Evolutionary conservation across 2,797 vertebrate genomes (phyloP).

Genomic region (Rhyacichthys aspro): DNA sequence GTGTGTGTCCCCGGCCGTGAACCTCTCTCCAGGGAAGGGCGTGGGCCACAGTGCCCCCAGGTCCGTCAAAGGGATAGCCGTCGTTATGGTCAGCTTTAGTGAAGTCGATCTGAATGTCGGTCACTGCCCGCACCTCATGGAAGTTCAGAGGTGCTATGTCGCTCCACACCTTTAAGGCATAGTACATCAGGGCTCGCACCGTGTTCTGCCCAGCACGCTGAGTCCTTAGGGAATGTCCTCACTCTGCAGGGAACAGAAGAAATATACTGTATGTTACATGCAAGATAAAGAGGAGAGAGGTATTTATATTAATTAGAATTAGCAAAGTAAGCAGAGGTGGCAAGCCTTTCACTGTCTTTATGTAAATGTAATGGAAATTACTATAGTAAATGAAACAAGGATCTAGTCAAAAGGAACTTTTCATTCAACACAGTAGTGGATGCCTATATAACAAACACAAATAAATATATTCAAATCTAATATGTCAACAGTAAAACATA

Average conservation of each 20-base stretch:
- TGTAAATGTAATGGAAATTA: too few relatives aligned
- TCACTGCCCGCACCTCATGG: conserved; percentile 91
- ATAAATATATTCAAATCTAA: too few relatives aligned
- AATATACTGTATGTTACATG: conserved; percentile 42
- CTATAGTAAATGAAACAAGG: too few relatives aligned
- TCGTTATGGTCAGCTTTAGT: conserved; percentile 88
- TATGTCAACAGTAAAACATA: too few relatives aligned
- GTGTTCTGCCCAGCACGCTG: conserved; percentile 88
- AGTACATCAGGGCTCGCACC: conserved; percentile 94
- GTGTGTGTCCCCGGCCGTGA: conserved; percentile 90
- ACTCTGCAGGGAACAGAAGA: conserved; percentile 78
- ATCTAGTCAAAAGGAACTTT: too few relatives aligned
- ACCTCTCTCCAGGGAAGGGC: conserved; percentile 91
- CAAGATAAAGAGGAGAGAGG: too few relatives aligned
- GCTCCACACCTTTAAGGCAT: conserved; percentile 96
- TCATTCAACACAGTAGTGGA: too few relatives aligned
- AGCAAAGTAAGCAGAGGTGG: too few relatives aligned
- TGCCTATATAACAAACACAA: too few relatives aligned
- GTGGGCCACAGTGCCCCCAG: conserved; percentile 92
- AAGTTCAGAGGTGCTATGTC: conserved; percentile 93
- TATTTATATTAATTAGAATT: too few relatives aligned
- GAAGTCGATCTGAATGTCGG: conserved; percentile 96
- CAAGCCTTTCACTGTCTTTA: too few relatives aligned
- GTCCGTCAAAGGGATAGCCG: conserved; percentile 91
- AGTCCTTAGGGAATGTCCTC: conserved; percentile 90